phyloP scores from a whole-genome alignment of 2,888 invertebrate species.

The Halictus quadricinctus region DNA sequence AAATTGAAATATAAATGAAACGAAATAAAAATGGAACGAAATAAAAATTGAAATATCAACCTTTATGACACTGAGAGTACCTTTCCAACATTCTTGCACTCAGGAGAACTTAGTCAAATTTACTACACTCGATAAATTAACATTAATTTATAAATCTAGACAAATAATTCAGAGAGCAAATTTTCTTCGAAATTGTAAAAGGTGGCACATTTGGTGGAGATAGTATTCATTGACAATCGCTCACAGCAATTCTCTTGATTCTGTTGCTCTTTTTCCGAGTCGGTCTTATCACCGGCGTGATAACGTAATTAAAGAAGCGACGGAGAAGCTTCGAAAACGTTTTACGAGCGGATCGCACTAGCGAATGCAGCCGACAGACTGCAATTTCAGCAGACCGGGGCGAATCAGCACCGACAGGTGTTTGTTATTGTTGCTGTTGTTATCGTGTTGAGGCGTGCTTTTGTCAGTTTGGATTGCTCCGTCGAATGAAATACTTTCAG shows the following conservation, averaged over 20 bases:
- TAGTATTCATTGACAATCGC: not conserved
- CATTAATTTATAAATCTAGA: no score
- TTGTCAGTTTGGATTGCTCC: not conserved
- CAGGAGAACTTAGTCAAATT: no score
- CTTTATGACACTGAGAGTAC: no score
- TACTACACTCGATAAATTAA: no score
- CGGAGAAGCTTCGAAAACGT: not conserved
- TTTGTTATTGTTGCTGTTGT: not conserved
- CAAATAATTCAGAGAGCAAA: no score
- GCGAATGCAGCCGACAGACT: not conserved
- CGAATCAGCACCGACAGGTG: not conserved
- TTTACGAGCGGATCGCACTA: not conserved
- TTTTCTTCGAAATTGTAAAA: not conserved
- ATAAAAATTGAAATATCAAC: no score
- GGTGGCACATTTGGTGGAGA: not conserved
- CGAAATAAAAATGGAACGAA: no score
- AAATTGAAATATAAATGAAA: no score
- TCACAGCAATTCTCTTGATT: not conserved
- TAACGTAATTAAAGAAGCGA: constrained; percentile 23
- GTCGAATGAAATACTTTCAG: not conserved
- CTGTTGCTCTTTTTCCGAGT: not conserved
- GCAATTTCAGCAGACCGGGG: not conserved
- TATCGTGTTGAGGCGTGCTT: not conserved
- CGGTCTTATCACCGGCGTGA: constrained; percentile 3
- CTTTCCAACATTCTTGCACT: no score